These are phyloP conservation scores for Pseudobourletiella spinata DNA, from an alignment of 1,140 invertebrate genomes.

Conservation along the genomic window DNA sequence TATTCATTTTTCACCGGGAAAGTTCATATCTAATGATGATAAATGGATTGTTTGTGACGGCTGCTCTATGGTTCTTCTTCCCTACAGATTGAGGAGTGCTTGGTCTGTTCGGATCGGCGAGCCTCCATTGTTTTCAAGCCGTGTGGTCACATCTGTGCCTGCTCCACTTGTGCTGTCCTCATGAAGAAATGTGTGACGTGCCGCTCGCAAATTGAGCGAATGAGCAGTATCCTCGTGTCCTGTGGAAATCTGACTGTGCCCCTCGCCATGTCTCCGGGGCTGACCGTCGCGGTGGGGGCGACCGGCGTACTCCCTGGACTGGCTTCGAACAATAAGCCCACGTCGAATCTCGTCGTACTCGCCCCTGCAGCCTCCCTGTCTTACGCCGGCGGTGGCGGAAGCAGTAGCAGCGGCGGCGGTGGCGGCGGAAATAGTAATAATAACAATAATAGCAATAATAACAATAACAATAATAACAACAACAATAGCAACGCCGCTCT, in stretches of 20 bases:
- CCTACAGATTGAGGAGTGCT: conserved; percentile 83
- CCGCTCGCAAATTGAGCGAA: conserved; percentile 72
- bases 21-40: conserved; percentile 32
- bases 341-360: conserved; percentile 32
- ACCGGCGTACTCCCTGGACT: conserved; percentile 11
- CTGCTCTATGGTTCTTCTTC: conserved; percentile 21
- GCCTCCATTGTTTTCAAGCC: conserved; percentile 84
- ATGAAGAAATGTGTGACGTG: conserved; percentile 97
- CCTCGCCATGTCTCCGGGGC: neutral
- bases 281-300: neutral
- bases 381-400: conserved; percentile 35
- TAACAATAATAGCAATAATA: conserved; percentile 27
- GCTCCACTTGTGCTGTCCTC: conserved; percentile 61
- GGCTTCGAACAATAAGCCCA: conserved; percentile 16
- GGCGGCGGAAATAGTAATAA: conserved; percentile 13
- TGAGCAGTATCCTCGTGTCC: conserved; percentile 60
- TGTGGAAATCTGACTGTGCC: conserved; percentile 42
- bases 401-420: conserved; percentile 23
- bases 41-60: conserved; percentile 21
- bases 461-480: conserved; percentile 28
- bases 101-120: conserved; percentile 89
- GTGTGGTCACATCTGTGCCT: conserved; percentile 71
- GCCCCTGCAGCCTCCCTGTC: conserved; percentile 35
- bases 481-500: conserved; percentile 12
- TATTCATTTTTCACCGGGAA: conserved; percentile 18